Percentiles rank a stretch among this genome's conserved stretches.
Conservation (phyloP, 1,140 invertebrate genomes). For the Dryas iulia region DNA sequence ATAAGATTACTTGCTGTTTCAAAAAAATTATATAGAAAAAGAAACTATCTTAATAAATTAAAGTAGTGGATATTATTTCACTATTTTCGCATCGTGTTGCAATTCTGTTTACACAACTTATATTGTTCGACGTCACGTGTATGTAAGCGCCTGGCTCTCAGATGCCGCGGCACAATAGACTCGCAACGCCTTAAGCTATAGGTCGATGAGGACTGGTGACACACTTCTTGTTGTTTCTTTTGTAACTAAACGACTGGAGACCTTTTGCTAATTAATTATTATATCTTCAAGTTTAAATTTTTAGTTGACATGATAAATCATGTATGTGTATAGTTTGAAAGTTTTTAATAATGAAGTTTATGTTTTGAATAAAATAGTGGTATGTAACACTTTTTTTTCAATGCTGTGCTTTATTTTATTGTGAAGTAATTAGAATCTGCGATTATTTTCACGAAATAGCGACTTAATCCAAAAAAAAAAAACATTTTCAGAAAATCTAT, state of each 20-base stretch:
- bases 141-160: conserved; percentile 31
- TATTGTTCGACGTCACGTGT: background rate
- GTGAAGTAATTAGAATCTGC: too few relatives aligned
- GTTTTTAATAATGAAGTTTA: too few relatives aligned
- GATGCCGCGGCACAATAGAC: conserved; percentile 28
- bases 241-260: conserved; percentile 7
- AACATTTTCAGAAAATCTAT: too few relatives aligned
- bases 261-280: conserved; percentile 20
- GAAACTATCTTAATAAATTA: background rate
- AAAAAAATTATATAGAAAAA: background rate
- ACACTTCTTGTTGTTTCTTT: conserved; percentile 29
- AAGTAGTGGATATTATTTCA: background rate
- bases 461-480: too few relatives aligned
- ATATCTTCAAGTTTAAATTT: conserved; percentile 6
- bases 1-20: too few relatives aligned
- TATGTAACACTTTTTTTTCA: too few relatives aligned
- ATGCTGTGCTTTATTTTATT: too few relatives aligned
- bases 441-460: too few relatives aligned
- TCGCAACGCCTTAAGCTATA: conserved; percentile 28
- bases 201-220: conserved; percentile 34
- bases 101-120: conserved; percentile 2
- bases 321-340: background rate
- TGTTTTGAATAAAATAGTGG: too few relatives aligned
- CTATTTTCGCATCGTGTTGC: background rate
- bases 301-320: background rate